Evolutionary conservation across 2,888 invertebrate genomes (phyloP), one percentile per base, ranked within the genome.

Genomic region (Marronus borbonicus): DNA sequence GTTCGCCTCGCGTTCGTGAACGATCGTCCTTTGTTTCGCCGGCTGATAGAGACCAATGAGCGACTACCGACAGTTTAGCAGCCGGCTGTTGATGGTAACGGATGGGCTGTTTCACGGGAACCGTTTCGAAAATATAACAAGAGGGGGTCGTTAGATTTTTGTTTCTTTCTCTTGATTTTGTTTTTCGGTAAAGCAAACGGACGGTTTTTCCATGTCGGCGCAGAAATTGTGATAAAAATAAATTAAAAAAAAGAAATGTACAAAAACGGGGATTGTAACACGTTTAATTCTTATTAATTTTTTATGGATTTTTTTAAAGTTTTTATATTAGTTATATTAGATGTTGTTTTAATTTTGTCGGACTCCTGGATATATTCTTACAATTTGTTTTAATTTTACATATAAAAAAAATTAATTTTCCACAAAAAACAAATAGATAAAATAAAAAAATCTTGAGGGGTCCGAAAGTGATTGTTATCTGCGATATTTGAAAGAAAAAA

Each of bases 21-120:
- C 10, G 24, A 49, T 81, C 81, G 81, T 65, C 76, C 81, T 82
- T 82, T 82, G 81, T 82, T 72, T 80, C 80, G 78, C 79, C 80
- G 79, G 79, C 77, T 78, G 78, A 79, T 78, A 76, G 55, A 75
- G 60, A 58, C 17, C 58, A 36, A 12, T 39, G 28, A 44, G 72
- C 39, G 58, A 52, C 36, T 65, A 44, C 74, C 65, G 72, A 49
- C 65, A 78, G 72, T 72, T 58, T 52, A 20, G 31, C 39, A 31
- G 72, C 58, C 55, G 72, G 72, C 36, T 36, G 12, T 44, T 2
- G 44, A 8, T 44, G 44, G 44, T 44, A 44, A 44, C 44, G 44
- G 44, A 44, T 44, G 44, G 44, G 12, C 8, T 44, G 12, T 44
- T 44, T 12, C 10, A 8, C 12, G 2, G 44, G 44, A 44, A 44